These are phyloP conservation scores for Temnothorax ravouxi DNA, from an alignment of 2,888 invertebrate genomes.

Conservation along the genomic window DNA sequence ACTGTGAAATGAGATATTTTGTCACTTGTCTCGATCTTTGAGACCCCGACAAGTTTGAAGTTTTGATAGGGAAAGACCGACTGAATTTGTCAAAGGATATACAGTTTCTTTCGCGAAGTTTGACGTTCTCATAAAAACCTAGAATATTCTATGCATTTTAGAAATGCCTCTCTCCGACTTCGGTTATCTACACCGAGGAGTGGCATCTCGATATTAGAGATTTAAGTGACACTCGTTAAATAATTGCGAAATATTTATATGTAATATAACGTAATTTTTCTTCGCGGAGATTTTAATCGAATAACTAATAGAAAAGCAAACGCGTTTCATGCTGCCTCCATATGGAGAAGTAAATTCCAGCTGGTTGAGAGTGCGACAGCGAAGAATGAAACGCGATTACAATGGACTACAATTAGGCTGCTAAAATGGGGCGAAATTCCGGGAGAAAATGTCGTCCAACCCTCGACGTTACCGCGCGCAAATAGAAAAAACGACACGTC, in stretches of 20 bases:
- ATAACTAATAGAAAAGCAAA: conserved; percentile 18
- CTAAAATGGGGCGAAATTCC: conserved; percentile 23
- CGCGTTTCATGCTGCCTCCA: neutral
- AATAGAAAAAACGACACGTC: conserved; percentile 18
- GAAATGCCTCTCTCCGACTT: neutral
- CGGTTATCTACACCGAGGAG: neutral
- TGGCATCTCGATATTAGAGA: neutral
- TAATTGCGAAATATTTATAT: conserved; percentile 15
- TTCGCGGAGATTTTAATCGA: conserved; percentile 13
- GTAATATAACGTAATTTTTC: neutral
- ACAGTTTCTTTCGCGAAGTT: neutral
- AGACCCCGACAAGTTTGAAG: neutral
- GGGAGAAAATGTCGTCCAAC: neutral
- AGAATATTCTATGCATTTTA: conserved; percentile 16
- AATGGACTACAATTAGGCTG: conserved; percentile 43
- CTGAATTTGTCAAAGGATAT: conserved; percentile 25
- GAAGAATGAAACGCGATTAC: conserved; percentile 34
- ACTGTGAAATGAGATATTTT: conserved; percentile 2
- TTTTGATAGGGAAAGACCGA: conserved; percentile 19
- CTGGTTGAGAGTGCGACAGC: neutral
- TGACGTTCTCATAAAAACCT: conserved; percentile 20
- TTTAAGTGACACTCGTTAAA: conserved; percentile 20
- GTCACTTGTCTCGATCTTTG: neutral
- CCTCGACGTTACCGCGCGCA: neutral
- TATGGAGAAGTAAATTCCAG: neutral